Conservation (phyloP, 2,797 vertebrate species). For the Fistularia tabacaria region DNA sequence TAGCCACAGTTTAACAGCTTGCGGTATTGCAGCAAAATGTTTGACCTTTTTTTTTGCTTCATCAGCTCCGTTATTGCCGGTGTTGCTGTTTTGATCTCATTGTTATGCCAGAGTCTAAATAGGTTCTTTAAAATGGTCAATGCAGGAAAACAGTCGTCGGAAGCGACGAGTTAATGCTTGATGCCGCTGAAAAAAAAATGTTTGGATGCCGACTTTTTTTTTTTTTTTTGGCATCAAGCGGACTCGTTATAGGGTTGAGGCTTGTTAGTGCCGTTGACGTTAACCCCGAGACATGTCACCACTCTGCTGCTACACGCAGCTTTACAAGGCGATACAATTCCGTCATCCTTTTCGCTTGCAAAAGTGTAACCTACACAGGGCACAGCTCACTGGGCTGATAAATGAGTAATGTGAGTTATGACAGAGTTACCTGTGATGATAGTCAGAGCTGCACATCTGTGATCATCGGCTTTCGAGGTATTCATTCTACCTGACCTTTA, state of each 20-base stretch:
- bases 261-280: constrained; percentile 17
- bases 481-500: no score
- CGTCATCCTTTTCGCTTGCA: constrained; percentile 7
- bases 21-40: constrained; percentile 1
- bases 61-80: no score
- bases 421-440: constrained; percentile 2
- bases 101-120: not conserved
- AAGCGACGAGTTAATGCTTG: no score
- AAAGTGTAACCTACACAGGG: not conserved
- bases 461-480: not conserved
- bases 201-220: not conserved
- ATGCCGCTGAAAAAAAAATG: no score
- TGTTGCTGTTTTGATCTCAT: constrained; percentile 43
- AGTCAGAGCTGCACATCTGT: not conserved
- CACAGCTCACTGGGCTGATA: constrained; percentile 20
- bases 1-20: constrained; percentile 54
- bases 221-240: not conserved
- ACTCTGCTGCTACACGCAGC: constrained; percentile 8
- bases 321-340: constrained; percentile 5
- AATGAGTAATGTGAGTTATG: constrained; percentile 12
- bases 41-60: no score
- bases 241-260: constrained; percentile 14
- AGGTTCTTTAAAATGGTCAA: not conserved
- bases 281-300: constrained; percentile 18
- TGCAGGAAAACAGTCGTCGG: no score